Percentiles rank a stretch among this genome's conserved stretches.
These are phyloP conservation scores for Temnothorax nylanderi DNA, from an alignment of 1,140 invertebrate genomes.

Conservation along the genomic window DNA sequence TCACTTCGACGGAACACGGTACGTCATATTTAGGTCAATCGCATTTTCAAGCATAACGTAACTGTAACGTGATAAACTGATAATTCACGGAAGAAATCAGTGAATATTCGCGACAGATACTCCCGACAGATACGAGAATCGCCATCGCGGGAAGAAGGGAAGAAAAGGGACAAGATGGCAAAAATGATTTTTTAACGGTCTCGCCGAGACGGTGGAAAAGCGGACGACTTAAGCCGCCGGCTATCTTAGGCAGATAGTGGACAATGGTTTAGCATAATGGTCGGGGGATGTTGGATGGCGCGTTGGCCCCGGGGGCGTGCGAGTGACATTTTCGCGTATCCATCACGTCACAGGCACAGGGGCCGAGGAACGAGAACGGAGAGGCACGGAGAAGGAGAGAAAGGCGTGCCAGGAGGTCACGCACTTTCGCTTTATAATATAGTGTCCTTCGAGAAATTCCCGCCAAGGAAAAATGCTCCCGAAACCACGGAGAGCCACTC, in stretches of 20 bases:
- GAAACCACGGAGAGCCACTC: conserved; percentile 35
- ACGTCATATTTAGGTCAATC: background rate
- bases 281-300: conserved; percentile 78
- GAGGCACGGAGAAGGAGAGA: conserved; percentile 68
- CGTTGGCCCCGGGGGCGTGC: conserved; percentile 78
- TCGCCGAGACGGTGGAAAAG: conserved; percentile 48
- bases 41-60: background rate
- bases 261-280: conserved; percentile 85
- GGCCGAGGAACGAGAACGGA: conserved; percentile 48
- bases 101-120: background rate
- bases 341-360: conserved; percentile 77
- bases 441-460: conserved; percentile 63
- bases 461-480: conserved; percentile 44
- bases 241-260: conserved; percentile 85
- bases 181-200: conserved; percentile 81
- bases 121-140: conserved; percentile 34
- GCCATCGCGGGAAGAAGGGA: conserved; percentile 44
- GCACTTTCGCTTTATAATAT: conserved; percentile 81
- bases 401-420: conserved; percentile 79
- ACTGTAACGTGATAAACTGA: background rate
- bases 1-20: background rate
- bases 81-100: background rate
- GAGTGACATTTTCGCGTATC: conserved; percentile 83
- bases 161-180: conserved; percentile 44
- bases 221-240: conserved; percentile 69